Base-by-base conservation (phyloP, 1,140 invertebrate genomes). In the Meteorus sp. region DNA sequence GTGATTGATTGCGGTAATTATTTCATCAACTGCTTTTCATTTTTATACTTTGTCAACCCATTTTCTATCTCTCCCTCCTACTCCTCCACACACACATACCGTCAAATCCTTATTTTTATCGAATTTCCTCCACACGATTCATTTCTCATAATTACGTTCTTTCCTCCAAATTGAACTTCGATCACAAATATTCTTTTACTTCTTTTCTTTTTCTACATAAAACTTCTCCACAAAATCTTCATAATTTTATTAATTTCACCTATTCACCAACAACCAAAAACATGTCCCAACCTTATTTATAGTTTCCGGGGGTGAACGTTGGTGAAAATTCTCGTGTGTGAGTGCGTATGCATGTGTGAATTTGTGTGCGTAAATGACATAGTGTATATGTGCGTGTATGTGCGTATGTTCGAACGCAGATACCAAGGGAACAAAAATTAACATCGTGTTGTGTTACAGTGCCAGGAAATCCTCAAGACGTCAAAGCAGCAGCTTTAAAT, bases 381-480 rank as follows among this genome's bases (percentile, higher is more conserved):
- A 13, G 15, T 11, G 35, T 39, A 56, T 56, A 41, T 50, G 53
- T 27, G 66, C 59, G 59, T 66, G 70, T 67, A 13, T 71, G 73
- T 67, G 19, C 73, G 74, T 64, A 63, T 52, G 66, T 65, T 63
- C 68, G 65, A 58, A 15, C 22, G 9, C 4, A 15, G 45, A 22
- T 29, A 29, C 56, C 8, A 39, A n/a, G 71, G 64, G 67, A 31
- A 48, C 66, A 15, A 44, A 20, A 60, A 66, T 67, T 77, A 74
- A 78, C 65, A 63, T 63, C 54, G 53, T 35, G 55, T 72, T 75
- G 71, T 68, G 69, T 83, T 85, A 79, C 86, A 99, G 96, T 99
- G 82, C 96, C 96, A 61, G 95, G 95, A 62, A 91, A 96, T 81
- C 96, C 96, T 39, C 89, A 92, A 74, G 90, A 94, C 69, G 93